Base-by-base conservation (phyloP, 2,888 invertebrate genomes). In the Itoplectis maculator region DNA sequence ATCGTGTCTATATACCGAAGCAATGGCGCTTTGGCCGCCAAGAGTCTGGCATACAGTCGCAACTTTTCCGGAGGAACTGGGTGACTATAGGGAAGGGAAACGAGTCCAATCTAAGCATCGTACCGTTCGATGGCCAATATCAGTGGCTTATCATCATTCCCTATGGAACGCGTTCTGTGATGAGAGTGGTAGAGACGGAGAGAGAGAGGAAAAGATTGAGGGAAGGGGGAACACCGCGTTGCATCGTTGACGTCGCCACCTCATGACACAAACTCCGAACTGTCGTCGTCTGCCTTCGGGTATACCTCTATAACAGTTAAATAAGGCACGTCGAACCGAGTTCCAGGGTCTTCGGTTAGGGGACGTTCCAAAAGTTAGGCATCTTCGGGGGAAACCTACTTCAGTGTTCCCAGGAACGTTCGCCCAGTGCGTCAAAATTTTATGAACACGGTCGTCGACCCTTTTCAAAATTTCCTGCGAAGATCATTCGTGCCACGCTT, bases 51-150 rank as follows among this genome's bases (percentile, higher is more conserved):
- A 59, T 74, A 78, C 65, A 76, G 84, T 82, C 75, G 66, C 65
- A 78, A 75, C 83, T 80, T 61, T 45, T 65, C 68, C n/a, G 72
- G 68, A 68, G 66, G 35, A 59, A 68, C 79, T 75, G 86, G 86
- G 86, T 89, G 89, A 90, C 90, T 90, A 89, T 86, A 84, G 82
- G 20, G 56, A 79, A 76, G 87, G 88, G 87, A 88, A 88, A 88
- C 87, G 88, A 89, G 90, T 89, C 87, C 89, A 89, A 90, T 90
- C 90, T 90, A 88, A 90, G 89, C 88, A 83, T 88, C 88, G 88
- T 88, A 85, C 68, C 59, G 87, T 87, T 86, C 89, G 88, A 89
- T 90, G 86, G 86, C 87, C 89, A 90, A 90, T 90, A 90, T 90
- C 89, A 88, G 86, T 87, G 88, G 90, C 90, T 90, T 90, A 90